Percentiles rank a stretch among this genome's conserved stretches.
phyloP scores from a whole-genome alignment of 2,113 vertebrate genomes.

The Mus spicilegus region DNA sequence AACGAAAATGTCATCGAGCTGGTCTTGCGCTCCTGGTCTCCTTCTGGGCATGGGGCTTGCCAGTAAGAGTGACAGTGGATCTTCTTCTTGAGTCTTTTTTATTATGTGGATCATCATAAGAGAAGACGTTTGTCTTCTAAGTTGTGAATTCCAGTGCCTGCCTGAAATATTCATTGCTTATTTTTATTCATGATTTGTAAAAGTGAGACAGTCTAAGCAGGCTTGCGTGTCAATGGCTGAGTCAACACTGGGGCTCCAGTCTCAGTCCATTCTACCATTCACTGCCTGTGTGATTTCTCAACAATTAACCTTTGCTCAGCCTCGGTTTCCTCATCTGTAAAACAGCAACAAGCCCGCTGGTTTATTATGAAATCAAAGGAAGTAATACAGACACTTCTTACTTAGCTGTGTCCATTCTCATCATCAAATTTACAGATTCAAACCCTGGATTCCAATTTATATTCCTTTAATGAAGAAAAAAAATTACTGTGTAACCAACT shows the following conservation, averaged over 20 bases:
- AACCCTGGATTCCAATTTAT: not conserved
- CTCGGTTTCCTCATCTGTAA: not conserved
- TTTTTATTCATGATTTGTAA: not conserved
- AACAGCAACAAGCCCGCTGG: not conserved
- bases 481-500: not conserved
- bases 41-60: not conserved
- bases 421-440: not conserved
- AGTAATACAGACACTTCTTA: not conserved
- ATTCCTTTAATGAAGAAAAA: conserved; percentile 10
- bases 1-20: not conserved
- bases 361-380: not conserved
- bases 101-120: not conserved
- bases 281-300: not conserved
- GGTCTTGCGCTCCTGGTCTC: not conserved
- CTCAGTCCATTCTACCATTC: not conserved
- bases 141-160: not conserved
- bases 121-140: not conserved
- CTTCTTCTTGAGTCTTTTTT: not conserved
- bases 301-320: not conserved
- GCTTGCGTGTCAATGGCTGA: not conserved
- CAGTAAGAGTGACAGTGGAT: not conserved
- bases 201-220: not conserved
- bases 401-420: not conserved
- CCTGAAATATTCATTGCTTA: not conserved
- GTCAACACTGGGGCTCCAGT: not conserved